Base-by-base conservation (phyloP, 2,113 vertebrate species). In the Oxyruncus cristatus region DNA sequence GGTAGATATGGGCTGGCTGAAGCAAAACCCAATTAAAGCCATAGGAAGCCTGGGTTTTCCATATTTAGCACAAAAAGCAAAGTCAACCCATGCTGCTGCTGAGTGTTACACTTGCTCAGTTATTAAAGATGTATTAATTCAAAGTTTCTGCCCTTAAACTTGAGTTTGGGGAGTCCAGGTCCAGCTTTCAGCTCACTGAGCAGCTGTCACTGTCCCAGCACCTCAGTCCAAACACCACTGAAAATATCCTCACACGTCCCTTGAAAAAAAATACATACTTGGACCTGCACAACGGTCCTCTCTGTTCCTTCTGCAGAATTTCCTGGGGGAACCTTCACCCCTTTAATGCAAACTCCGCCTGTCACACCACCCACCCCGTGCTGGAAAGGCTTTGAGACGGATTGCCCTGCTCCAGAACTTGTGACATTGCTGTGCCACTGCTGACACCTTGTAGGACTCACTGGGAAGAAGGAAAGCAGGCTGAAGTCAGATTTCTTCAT, bases 311-410 rank as follows among this genome's bases (percentile, higher is more conserved):
- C 58, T 41, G 39, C 13, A 26, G 59, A 8, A 72, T 63, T 85
- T 58, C 26, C 30, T 41, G 42, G 59, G 41, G 18, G 89, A 68
- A 6, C 23, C 14, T 22, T 47, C 7, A 3, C 3, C 49, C 61
- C 27, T 70, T 76, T 35, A 3, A 4, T 2, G 5, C 37, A 50
- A 52, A 56, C 33, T 21, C 47, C 53, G 50, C 50, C 74, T 85
- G 53, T 23, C 72, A 33, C 56, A 58, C 39, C 52, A 53, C 46
- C 65, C 46, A 35, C 13, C 24, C 3, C 3, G 5, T 5, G 37
- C 78, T 37, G 35, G 50, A 21, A 11, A 1, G 4, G 17, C 5
- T 1, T 3, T 0, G 20, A 49, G 72, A 47, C 16, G 3, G n/a
- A 71, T 19, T 5, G 8, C 9, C 41, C 41, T 3, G 5, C 27